Evolutionary conservation across 1,140 invertebrate species (phyloP), one percentile per base, ranked within the genome.

Genomic region (Pseudachorutes palmiensis): DNA sequence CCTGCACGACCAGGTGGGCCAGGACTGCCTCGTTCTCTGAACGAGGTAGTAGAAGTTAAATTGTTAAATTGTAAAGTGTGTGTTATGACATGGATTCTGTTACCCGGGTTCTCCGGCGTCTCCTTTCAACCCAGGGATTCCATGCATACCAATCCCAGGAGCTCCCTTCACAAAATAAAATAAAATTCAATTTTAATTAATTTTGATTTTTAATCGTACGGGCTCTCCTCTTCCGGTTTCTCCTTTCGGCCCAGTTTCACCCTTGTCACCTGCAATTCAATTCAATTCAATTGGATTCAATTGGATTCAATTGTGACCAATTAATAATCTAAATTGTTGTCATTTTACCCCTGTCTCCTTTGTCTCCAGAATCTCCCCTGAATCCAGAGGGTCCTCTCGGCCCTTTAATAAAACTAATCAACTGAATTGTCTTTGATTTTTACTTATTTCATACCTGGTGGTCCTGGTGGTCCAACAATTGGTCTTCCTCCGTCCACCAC

Each of bases 91-190:
- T 45, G 19, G 19, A 45, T 19, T 12, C 9, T 19, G 36, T 55
- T 55, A 55, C 51, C 83, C 83, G 65, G 70, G 69, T 26, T 79
- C 77, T 55, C 83, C 83, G 68, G 79, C 78, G 24, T 76, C 74
- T 5, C 83, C 83, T 51, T 78, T 75, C 9, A 41, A 32, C 55
- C 80, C 81, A 57, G 74, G 68, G 51, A 71, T 64, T 3, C 81
- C 81, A 33, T 72, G 61, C n/a, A n/a, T n/a, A n/a, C n/a, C n/a
- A 16, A 74, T 58, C 58, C 78, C 78, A 58, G 70, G 73, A 33
- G 68, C 64, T 29, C 77, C 77, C 31, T 55, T 14, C 12, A 55
- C 51, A 45, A 45, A 12, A 12, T 45, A 5, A 9, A 19, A 55
- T 5, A 55, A 55, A 19, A 55, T 5, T 19, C 12, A 5, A 14